A percentile compares a stretch with the other conserved stretches of the same genome.
These are phyloP conservation scores for Corapipo altera DNA, from an alignment of 2,113 vertebrate genomes.

Conservation along the genomic window DNA sequence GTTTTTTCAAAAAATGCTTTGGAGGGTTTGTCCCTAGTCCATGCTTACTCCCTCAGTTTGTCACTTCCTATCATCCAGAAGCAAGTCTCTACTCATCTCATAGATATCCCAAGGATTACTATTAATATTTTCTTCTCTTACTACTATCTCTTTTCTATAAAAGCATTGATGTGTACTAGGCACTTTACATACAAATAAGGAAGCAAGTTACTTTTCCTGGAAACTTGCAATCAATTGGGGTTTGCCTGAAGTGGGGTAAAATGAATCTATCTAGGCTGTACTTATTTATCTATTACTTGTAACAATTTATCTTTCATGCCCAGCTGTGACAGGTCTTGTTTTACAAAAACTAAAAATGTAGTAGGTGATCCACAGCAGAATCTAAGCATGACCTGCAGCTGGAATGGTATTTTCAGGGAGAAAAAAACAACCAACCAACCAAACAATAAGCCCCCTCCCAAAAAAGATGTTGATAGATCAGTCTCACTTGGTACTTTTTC, in stretches of 20 bases:
- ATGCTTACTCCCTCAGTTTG: neutral
- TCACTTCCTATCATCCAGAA: constrained; percentile 1
- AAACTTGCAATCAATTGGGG: neutral
- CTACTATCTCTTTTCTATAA: neutral
- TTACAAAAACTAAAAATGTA: neutral
- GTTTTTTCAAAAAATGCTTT: neutral
- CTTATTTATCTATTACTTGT: constrained; percentile 22
- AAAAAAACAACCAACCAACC: neutral
- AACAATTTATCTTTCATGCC: neutral
- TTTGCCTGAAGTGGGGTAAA: neutral
- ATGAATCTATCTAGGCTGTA: neutral
- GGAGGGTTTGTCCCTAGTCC: neutral
- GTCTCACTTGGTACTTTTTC: neutral
- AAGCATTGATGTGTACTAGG: neutral
- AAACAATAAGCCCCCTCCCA: neutral
- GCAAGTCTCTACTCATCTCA: neutral
- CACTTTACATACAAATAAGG: constrained; percentile 16
- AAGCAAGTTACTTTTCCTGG: neutral
- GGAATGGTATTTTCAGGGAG: neutral
- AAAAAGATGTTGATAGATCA: neutral
- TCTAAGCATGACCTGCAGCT: neutral
- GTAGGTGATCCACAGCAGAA: neutral
- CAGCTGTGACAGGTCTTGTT: neutral
- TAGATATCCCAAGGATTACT: neutral
- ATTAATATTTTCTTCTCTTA: constrained; percentile 5